A percentile compares a stretch with the other conserved stretches of the same genome.
Evolutionary conservation across 1,140 invertebrate species (phyloP).

Genomic region (Latrodectus geometricus): DNA sequence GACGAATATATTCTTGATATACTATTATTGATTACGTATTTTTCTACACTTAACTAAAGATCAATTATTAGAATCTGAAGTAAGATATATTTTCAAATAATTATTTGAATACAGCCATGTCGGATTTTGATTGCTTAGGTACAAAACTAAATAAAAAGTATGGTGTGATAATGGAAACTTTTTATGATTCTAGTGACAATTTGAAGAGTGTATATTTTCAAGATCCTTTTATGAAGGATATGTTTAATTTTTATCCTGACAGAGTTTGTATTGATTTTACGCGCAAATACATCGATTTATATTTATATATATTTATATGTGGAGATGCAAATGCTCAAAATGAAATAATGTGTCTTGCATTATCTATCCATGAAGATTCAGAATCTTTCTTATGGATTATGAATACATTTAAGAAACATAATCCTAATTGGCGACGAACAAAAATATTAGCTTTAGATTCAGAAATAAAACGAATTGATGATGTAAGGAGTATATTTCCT

Average conservation of each 20-base stretch:
- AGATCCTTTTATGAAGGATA: conserved; percentile 48
- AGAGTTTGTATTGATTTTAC: conserved; percentile 33
- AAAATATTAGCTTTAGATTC: conserved; percentile 27
- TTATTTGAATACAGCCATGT: not conserved
- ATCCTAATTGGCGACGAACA: conserved; percentile 33
- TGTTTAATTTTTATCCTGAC: conserved; percentile 49
- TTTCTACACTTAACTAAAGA: not conserved
- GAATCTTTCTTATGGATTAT: conserved; percentile 27
- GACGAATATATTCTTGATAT: too few relatives aligned
- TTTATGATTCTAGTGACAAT: not conserved
- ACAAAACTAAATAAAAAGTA: conserved; percentile 13
- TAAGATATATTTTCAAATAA: not conserved
- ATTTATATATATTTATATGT: conserved; percentile 27
- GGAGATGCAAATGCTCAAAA: conserved; percentile 39
- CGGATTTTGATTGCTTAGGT: conserved; percentile 4
- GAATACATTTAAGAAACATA: conserved; percentile 36
- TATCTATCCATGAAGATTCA: not conserved
- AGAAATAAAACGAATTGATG: conserved; percentile 28
- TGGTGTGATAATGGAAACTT: conserved; percentile 16
- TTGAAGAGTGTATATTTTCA: conserved; percentile 30
- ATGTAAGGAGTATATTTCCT: conserved; percentile 14
- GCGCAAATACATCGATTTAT: conserved; percentile 8
- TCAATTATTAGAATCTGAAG: not conserved
- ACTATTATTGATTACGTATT: too few relatives aligned
- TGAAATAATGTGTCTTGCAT: conserved; percentile 13